A percentile compares a stretch with the other conserved stretches of the same genome.
Conservation (phyloP, 2,797 vertebrate genomes). For the Sebastes cheni region DNA sequence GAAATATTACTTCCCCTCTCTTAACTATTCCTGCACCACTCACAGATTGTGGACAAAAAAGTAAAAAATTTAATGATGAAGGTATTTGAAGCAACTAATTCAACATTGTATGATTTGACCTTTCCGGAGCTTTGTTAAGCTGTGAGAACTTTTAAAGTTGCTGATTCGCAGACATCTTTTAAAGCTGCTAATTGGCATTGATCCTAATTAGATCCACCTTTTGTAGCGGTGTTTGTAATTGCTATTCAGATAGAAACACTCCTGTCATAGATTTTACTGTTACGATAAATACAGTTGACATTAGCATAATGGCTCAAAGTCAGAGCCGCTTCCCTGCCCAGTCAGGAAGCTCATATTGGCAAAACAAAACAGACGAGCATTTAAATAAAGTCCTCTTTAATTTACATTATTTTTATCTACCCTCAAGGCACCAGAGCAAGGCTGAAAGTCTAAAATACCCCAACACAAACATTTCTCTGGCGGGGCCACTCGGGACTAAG, state of each 20-base stretch:
- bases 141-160: constrained; percentile 3
- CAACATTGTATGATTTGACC: background rate
- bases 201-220: constrained; percentile 46
- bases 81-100: constrained; percentile 5
- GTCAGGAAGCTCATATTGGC: constrained; percentile 49
- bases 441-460: constrained; percentile 47
- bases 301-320: constrained; percentile 63
- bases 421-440: constrained; percentile 32
- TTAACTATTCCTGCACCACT: background rate
- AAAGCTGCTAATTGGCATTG: constrained; percentile 56
- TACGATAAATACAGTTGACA: constrained; percentile 54
- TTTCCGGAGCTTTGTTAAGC: background rate
- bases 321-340: constrained; percentile 47
- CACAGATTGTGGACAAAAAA: background rate
- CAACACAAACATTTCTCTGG: constrained; percentile 40
- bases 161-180: constrained; percentile 16
- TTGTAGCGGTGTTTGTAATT: constrained; percentile 41
- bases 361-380: constrained; percentile 50
- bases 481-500: constrained; percentile 22
- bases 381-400: constrained; percentile 59
- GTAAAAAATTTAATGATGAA: background rate
- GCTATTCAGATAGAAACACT: constrained; percentile 50
- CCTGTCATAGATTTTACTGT: constrained; percentile 51
- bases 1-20: background rate
- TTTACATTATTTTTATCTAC: constrained; percentile 51